phyloP scores from a whole-genome alignment of 2,888 invertebrate genomes.

The Opisthograptis luteolata region DNA sequence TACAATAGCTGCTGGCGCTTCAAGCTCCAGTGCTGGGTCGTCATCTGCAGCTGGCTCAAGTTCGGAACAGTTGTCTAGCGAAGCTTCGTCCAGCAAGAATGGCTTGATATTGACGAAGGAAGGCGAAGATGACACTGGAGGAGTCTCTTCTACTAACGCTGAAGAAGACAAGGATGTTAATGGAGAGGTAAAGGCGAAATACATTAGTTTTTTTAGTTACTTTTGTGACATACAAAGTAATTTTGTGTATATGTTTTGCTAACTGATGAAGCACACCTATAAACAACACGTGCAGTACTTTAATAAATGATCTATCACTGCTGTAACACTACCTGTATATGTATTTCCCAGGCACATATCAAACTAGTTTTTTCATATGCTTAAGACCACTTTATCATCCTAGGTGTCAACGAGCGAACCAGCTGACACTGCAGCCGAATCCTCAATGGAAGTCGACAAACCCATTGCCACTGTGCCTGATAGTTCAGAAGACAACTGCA shows the following conservation, averaged over 20 bases:
- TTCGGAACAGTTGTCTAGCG: slow-evolving; percentile 56
- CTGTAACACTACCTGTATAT: no score
- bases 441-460: slow-evolving; percentile 61
- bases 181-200: slow-evolving; percentile 62
- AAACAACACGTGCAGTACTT: no score
- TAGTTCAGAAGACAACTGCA: slow-evolving; percentile 74
- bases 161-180: slow-evolving; percentile 72
- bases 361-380: no score
- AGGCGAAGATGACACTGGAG: slow-evolving; percentile 71
- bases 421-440: slow-evolving; percentile 49
- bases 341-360: no score
- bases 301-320: no score
- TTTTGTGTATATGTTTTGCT: no score
- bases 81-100: slow-evolving; percentile 69
- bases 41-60: slow-evolving; percentile 68
- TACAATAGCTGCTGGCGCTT: slow-evolving; percentile 55
- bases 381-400: background rate
- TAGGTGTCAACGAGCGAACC: slow-evolving; percentile 79
- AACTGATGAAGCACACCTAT: no score
- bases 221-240: no score
- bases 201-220: background rate
- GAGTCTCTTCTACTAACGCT: slow-evolving; percentile 79
- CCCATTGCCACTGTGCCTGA: slow-evolving; percentile 63
- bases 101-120: slow-evolving; percentile 48
- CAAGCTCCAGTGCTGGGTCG: slow-evolving; percentile 65